Percentiles rank a stretch among this genome's conserved stretches.
phyloP scores from a whole-genome alignment of 2,113 vertebrate species.

The Gymnarchus niloticus region DNA sequence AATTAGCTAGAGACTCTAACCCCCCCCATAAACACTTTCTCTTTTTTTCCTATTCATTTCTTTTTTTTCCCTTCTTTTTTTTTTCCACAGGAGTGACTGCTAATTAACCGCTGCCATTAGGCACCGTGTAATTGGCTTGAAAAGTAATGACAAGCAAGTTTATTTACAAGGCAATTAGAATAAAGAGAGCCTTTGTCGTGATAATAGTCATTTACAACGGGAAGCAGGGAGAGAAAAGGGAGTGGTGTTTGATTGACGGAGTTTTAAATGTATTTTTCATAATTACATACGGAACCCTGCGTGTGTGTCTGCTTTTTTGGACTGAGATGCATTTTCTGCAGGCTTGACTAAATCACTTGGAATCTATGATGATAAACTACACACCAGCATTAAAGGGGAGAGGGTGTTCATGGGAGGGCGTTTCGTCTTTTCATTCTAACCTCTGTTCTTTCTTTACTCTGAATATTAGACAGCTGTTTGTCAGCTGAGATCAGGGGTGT shows the following conservation, averaged over 20 bases:
- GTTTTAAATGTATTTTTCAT: constrained; percentile 43
- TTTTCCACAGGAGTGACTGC: constrained; percentile 64
- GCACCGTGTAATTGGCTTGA: constrained; percentile 75
- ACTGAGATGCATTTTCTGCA: constrained; percentile 39
- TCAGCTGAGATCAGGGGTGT: constrained; percentile 44
- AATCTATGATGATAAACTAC: constrained; percentile 48
- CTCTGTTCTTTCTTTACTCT: constrained; percentile 43
- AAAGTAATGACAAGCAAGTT: constrained; percentile 78
- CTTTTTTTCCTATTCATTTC: constrained; percentile 44
- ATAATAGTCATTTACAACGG: constrained; percentile 68
- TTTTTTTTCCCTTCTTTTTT: constrained; percentile 34
- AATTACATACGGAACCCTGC: constrained; percentile 41
- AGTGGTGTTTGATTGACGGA: constrained; percentile 48
- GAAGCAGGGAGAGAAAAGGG: constrained; percentile 31
- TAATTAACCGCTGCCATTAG: constrained; percentile 75
- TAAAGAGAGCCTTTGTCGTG: constrained; percentile 65
- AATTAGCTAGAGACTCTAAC: constrained; percentile 53
- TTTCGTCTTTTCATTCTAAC: constrained; percentile 33
- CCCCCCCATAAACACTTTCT: constrained; percentile 46
- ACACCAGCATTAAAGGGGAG: constrained; percentile 51
- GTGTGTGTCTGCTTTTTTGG: constrained; percentile 32
- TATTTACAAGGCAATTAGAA: constrained; percentile 78
- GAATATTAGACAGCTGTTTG: constrained; percentile 48
- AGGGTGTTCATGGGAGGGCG: constrained; percentile 34
- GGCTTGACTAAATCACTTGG: constrained; percentile 40